phyloP scores from a whole-genome alignment of 1,140 invertebrate genomes.

The Drosophila tani region DNA sequence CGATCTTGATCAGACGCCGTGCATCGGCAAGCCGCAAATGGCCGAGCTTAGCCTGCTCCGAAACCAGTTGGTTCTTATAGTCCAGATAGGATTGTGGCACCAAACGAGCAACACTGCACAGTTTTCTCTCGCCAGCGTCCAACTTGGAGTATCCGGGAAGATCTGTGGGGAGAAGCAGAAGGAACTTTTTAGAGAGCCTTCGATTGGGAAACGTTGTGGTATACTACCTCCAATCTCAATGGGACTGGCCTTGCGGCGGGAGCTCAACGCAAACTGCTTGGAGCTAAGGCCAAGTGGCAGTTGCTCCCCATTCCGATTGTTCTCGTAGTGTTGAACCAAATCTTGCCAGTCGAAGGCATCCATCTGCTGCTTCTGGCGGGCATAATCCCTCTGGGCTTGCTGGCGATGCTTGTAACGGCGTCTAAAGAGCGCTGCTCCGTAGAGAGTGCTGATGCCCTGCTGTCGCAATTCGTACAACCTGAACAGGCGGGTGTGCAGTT shows the following conservation, averaged over 20 bases:
- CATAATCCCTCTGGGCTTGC: slow-evolving; percentile 85
- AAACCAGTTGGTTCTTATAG: slow-evolving; percentile 90
- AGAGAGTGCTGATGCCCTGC: slow-evolving; percentile 89
- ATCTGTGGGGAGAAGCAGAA: slow-evolving; percentile 84
- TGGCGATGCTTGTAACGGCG: slow-evolving; percentile 87
- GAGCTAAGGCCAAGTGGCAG: slow-evolving; percentile 48
- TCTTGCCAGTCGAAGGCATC: slow-evolving; percentile 85
- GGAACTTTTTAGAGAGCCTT: neutral
- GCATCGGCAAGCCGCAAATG: slow-evolving; percentile 92
- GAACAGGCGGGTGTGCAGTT: slow-evolving; percentile 89
- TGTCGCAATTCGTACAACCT: slow-evolving; percentile 89
- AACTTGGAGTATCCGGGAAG: slow-evolving; percentile 92
- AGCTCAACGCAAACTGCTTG: slow-evolving; percentile 69
- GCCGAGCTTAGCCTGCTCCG: slow-evolving; percentile 91
- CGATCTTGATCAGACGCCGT: slow-evolving; percentile 93
- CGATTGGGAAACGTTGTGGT: no score
- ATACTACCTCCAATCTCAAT: slow-evolving; percentile 87
- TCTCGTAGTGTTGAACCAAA: slow-evolving; percentile 71
- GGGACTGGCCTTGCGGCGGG: slow-evolving; percentile 85
- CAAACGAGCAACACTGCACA: slow-evolving; percentile 91
- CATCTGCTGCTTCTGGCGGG: slow-evolving; percentile 65
- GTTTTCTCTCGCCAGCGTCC: slow-evolving; percentile 89
- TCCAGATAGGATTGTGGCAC: slow-evolving; percentile 92
- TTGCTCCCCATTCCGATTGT: slow-evolving; percentile 41
- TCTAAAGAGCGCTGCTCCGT: slow-evolving; percentile 89